A percentile compares a stretch with the other conserved stretches of the same genome.
phyloP scores from a whole-genome alignment of 2,113 vertebrate genomes.

The Ciconia stormi region DNA sequence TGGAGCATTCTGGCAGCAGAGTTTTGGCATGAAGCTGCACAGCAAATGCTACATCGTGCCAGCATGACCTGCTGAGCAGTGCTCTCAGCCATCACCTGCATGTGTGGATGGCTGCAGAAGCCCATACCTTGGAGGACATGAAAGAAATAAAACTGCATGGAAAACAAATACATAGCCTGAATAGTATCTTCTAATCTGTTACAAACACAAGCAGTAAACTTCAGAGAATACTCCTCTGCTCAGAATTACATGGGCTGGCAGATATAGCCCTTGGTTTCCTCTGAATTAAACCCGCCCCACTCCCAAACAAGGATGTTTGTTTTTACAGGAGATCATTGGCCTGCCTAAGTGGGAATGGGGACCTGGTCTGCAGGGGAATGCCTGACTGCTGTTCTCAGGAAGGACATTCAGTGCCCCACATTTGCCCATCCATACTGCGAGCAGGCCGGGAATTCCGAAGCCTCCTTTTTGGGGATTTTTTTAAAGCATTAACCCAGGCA shows the following conservation, averaged over 20 bases:
- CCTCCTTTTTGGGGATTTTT: background rate
- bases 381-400: background rate
- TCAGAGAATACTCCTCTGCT: background rate
- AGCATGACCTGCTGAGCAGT: background rate
- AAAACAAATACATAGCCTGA: background rate
- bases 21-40: background rate
- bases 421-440: background rate
- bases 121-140: background rate
- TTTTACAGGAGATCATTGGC: background rate
- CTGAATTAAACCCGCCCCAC: background rate
- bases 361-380: background rate
- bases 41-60: background rate
- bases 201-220: background rate
- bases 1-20: constrained; percentile 34
- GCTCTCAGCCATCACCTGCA: background rate
- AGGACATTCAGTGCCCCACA: background rate
- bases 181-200: background rate
- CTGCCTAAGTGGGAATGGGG: background rate
- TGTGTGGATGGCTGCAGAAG: background rate
- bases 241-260: background rate
- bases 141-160: fast-evolving
- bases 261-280: background rate
- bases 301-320: background rate
- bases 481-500: background rate
- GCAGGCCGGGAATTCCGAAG: background rate